Evolutionary conservation across 2,113 vertebrate genomes (phyloP), one percentile per base, ranked within the genome.

Genomic region (Vidua macroura): DNA sequence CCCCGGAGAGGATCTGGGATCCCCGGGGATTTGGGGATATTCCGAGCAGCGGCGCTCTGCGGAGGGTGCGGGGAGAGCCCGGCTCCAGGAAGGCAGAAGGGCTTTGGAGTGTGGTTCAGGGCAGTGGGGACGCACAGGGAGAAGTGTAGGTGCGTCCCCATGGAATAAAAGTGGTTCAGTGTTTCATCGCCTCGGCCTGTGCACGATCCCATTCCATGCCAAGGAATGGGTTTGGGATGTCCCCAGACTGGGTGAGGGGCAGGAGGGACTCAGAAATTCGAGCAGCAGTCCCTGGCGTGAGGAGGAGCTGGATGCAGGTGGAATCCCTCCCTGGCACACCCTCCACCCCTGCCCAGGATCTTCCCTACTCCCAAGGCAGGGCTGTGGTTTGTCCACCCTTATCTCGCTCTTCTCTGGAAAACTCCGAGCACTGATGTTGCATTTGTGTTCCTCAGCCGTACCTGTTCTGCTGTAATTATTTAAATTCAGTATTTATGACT

Each of bases 81-180:
- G 2, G 90, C 82, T 59, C 66, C 88, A 13, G 92, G 93, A 79
- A 22, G 51, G 70, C 70, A 70, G 64, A 69, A 86, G 23, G 84
- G 62, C 15, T 51, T 59, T 58, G 93, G 41, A 2, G n/a, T 1
- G 86, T 69, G 88, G 79, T 46, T 93, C 70, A 68, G 90, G 85
- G 82, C 84, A 7, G 46, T 0, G 27, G 55, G 68, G 76, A 56
- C 3, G 0, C 13, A 1, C 31, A 14, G 22, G 19, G 30, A 89
- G 66, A 14, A 6, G 9, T 0, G 13, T 1, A n/a, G 2, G 4
- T 2, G 64, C 7, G 56, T 22, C 25, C 66, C n/a, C n/a, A 0
- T 6, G 11, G 24, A 95, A 95, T 94, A 90, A 96, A 96, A 44
- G 70, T 5, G 49, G 44, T 51, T 83, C 7, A 0, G 79, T 27